Evolutionary conservation across 1,140 invertebrate species (phyloP).

Genomic region (Polyergus mexicanus): DNA sequence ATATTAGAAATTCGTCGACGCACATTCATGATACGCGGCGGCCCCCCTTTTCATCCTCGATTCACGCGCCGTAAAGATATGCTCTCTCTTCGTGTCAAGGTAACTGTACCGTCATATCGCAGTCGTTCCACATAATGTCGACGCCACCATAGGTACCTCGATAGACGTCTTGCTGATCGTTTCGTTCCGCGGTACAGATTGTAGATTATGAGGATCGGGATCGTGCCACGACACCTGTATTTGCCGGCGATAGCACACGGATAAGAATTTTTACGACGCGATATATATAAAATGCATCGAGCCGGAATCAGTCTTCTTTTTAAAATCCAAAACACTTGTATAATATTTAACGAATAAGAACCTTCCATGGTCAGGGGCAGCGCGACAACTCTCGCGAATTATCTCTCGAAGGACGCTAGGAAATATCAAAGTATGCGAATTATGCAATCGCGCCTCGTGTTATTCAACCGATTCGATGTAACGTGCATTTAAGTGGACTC

Average conservation of each 20-base stretch:
- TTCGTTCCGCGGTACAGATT: slow-evolving; percentile 53
- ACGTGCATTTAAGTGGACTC: slow-evolving; percentile 5
- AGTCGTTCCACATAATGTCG: slow-evolving; percentile 71
- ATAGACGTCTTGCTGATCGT: slow-evolving; percentile 64
- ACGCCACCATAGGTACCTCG: slow-evolving; percentile 42
- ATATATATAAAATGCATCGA: not conserved
- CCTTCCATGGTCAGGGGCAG: not conserved
- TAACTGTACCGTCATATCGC: slow-evolving; percentile 73
- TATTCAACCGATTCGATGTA: not conserved
- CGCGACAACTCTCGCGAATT: slow-evolving; percentile 2
- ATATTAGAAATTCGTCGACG: not conserved
- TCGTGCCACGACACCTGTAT: not conserved
- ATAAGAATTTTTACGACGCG: not conserved
- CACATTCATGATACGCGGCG: slow-evolving; percentile 11
- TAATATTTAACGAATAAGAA: not conserved
- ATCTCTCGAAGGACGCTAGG: not conserved
- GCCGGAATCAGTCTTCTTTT: not conserved
- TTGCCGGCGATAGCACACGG: slow-evolving; percentile 18
- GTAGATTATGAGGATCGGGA: slow-evolving; percentile 60
- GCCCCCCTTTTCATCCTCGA: slow-evolving; percentile 66
- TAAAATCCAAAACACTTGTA: not conserved
- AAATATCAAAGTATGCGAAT: not conserved
- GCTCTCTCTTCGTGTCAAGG: slow-evolving; percentile 65
- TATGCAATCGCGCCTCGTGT: not conserved
- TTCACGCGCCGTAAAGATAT: slow-evolving; percentile 68